Conservation (phyloP, 2,888 invertebrate species). For the Apocheima hispidaria region DNA sequence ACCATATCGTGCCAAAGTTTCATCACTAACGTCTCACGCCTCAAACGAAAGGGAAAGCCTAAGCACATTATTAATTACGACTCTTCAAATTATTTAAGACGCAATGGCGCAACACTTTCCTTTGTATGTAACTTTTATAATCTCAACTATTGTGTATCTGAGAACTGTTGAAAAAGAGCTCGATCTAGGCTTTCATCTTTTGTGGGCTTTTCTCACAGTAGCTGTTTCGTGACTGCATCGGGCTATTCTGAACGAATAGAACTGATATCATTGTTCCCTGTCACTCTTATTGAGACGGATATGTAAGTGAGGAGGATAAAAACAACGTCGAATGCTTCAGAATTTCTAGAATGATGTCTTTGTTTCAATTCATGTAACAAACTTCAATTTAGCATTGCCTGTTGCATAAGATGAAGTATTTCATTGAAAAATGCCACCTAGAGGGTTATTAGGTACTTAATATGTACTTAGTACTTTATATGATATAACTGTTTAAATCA, state of each 20-base stretch:
- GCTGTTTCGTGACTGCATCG: conserved; percentile 29
- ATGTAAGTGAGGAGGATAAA: background rate
- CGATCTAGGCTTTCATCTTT: conserved; percentile 47
- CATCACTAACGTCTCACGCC: conserved; percentile 54
- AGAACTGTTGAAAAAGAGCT: conserved; percentile 27
- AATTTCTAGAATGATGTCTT: background rate
- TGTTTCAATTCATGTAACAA: background rate
- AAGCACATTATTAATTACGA: conserved; percentile 63
- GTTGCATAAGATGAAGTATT: conserved; percentile 6
- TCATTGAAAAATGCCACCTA: conserved; percentile 4
- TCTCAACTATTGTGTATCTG: conserved; percentile 30
- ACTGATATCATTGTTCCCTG: background rate
- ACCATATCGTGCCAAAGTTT: conserved; percentile 44
- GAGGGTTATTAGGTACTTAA: background rate
- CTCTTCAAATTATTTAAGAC: conserved; percentile 56
- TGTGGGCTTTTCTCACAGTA: conserved; percentile 44
- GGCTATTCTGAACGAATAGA: background rate
- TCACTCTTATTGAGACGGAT: background rate
- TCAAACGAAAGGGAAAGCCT: conserved; percentile 61
- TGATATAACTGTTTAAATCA: background rate
- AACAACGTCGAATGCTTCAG: background rate
- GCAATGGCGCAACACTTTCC: conserved; percentile 63
- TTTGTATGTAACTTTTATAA: conserved; percentile 38
- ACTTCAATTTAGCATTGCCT: background rate
- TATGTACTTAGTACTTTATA: background rate